These are phyloP conservation scores for Serripes groenlandicus DNA, from an alignment of 2,888 invertebrate species.

Conservation along the genomic window DNA sequence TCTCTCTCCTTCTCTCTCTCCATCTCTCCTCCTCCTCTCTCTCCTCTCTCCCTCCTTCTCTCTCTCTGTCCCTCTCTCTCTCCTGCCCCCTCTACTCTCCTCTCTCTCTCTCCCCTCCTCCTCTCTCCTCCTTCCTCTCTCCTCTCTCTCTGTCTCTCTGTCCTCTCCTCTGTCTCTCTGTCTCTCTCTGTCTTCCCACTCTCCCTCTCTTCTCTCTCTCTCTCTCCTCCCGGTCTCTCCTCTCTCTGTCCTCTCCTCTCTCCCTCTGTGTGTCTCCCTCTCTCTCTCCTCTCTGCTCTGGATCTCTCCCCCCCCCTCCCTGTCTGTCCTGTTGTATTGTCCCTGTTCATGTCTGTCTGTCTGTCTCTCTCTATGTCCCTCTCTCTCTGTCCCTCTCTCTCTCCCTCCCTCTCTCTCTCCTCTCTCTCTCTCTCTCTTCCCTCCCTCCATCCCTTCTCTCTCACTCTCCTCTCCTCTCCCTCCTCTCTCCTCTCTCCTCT, in stretches of 20 bases:
- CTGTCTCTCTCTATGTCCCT: no score
- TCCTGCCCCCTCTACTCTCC: no score
- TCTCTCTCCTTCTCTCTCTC: conserved; percentile 2
- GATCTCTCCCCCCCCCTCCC: neutral
- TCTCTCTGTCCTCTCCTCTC: no score
- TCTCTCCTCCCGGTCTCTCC: no score
- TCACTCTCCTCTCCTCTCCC: no score
- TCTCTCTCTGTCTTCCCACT: conserved; percentile 4
- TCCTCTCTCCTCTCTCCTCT: neutral
- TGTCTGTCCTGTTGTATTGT: neutral
- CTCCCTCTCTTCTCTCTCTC: no score
- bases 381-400: no score
- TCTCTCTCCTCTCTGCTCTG: neutral
- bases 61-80: no score
- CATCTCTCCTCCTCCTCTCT: neutral
- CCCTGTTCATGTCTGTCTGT: neutral
- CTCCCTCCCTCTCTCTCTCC: neutral
- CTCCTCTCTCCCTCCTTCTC: neutral
- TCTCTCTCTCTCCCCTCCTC: conserved; percentile 4
- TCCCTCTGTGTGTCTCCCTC: no score
- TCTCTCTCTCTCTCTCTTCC: conserved; percentile 1
- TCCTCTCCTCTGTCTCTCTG: neutral
- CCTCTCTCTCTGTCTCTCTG: neutral
- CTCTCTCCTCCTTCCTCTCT: neutral
- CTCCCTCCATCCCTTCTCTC: no score